Conservation (phyloP, 2,797 vertebrate genomes). For the Halcyon chelicuti region DNA sequence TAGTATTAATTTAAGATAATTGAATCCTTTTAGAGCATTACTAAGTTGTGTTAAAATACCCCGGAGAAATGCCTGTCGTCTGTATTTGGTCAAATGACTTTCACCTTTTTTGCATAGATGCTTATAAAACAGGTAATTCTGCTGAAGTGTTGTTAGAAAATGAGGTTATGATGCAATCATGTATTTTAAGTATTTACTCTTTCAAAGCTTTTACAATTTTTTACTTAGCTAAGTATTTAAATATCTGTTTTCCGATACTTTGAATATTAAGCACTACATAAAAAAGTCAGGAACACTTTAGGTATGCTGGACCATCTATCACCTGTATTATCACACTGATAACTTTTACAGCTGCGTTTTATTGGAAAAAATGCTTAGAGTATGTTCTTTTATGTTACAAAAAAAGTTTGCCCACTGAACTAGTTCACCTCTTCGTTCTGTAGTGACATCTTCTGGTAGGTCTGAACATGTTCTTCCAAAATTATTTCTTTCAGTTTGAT, state of each 20-base stretch:
- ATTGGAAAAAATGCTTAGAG: not conserved
- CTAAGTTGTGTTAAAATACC: not conserved
- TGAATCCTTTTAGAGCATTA: not conserved
- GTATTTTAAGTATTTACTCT: not conserved
- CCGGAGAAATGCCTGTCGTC: not conserved
- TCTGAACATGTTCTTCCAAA: not conserved
- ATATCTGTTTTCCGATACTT: not conserved
- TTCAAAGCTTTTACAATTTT: not conserved
- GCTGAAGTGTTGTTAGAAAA: not conserved
- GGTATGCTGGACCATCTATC: not conserved
- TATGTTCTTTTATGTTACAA: not conserved
- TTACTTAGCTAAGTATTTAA: not conserved
- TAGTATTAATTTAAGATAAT: not conserved
- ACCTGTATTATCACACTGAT: not conserved
- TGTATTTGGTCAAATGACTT: not conserved
- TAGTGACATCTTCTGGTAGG: constrained; percentile 54
- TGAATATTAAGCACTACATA: not conserved
- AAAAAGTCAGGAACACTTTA: not conserved
- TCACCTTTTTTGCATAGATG: not conserved
- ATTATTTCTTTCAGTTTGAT: not conserved
- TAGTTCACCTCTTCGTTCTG: not conserved
- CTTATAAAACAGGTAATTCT: not conserved
- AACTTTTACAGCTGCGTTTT: not conserved
- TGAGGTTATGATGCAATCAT: not conserved
- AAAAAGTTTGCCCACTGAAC: not conserved